Base-by-base conservation (phyloP, 1,140 invertebrate species). In the Hypsibius dujardini region DNA sequence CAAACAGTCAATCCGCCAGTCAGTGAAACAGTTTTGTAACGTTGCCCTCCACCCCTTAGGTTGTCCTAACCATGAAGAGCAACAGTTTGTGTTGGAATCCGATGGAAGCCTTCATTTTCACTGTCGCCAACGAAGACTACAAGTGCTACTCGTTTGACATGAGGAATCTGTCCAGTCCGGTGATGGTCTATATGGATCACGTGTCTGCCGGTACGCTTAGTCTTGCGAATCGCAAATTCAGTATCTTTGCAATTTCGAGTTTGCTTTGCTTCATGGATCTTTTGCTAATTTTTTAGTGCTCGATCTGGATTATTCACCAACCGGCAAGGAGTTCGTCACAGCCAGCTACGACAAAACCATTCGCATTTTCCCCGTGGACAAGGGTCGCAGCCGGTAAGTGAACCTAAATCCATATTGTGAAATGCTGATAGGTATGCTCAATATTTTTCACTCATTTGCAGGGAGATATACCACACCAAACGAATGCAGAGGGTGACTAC, bases 61-160 rank as follows among this genome's bases (percentile, higher is more conserved):
- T 94, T 71, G 82, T 88, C 0, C 84, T 98, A 81, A 88, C 86
- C 75, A 81, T 98, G 76, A 84, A 86, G 74, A 86, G 87, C 28
- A 99, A 98, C 83, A 86, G 88, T 73, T 76, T 99, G 1, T 83
- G 85, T 28, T 99, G 95, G 95, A 98, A 99, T 85, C 96, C 96
- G 2, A 94, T 97, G 90, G 94, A 98, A 82, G 89, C 94, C 14
- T 95, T 89, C 77, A 86, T 88, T 70, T 97, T 98, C 76, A 95
- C 91, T 3, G 90, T 87, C 71, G 95, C 95, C 3, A 98, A 89
- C 85, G 96, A 99, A 82, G 95, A 98, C 84, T 97, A 93, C 78
- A 96, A 98, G 93, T 97, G 95, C 42, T 98, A 99, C 78, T 89
- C 92, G 45, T 99, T 95, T 83, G 96, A 99, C 80, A 89, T 90